phyloP scores from a whole-genome alignment of 1,140 invertebrate species.

The Matsumurasca onukii region DNA sequence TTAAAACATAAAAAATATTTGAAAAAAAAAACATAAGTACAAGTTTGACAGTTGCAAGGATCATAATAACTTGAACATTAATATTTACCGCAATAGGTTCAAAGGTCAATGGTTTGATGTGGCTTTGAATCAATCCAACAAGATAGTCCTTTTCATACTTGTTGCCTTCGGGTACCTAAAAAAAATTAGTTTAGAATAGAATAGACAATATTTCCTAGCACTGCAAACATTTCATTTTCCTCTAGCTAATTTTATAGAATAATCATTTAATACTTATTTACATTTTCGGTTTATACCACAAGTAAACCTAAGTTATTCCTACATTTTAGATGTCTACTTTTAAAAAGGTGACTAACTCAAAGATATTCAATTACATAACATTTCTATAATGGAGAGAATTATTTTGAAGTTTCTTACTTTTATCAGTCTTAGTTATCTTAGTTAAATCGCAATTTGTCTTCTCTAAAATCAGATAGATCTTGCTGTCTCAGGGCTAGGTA shows the following conservation, averaged over 20 bases:
- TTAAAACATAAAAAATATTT: too few relatives aligned
- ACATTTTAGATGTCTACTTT: background rate
- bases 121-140: conserved; percentile 58
- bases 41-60: too few relatives aligned
- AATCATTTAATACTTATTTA: background rate
- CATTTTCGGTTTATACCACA: background rate
- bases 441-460: background rate
- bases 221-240: background rate
- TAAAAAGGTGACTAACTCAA: background rate
- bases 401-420: background rate
- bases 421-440: background rate
- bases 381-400: background rate
- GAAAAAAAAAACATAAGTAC: too few relatives aligned
- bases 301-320: background rate
- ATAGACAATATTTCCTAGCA: background rate
- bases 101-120: conserved; percentile 62
- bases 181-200: conserved; percentile 39
- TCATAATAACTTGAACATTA: too few relatives aligned
- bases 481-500: background rate
- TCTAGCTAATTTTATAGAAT: background rate
- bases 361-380: background rate
- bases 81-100: conserved; percentile 58
- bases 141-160: conserved; percentile 71
- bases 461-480: background rate
- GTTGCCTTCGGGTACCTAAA: conserved; percentile 66